These are phyloP conservation scores for Lucilia sericata DNA, from an alignment of 1,140 invertebrate species.

Conservation along the genomic window DNA sequence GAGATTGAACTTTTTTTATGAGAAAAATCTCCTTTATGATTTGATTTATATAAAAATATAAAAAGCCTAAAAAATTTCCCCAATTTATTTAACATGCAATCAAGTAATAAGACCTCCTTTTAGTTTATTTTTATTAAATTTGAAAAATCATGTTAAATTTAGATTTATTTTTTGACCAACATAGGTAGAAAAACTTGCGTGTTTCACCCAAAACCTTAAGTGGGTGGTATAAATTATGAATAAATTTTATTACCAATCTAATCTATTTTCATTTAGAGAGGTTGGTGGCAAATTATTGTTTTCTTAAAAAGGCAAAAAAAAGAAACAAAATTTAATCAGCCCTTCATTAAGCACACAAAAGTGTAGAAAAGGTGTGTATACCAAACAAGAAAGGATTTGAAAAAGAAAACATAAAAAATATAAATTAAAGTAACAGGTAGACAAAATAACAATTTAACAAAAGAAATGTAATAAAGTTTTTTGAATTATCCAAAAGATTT, in stretches of 20 bases:
- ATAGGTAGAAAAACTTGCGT: background rate
- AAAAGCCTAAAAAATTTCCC: background rate
- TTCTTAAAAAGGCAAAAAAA: too few species aligned
- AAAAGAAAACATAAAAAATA: too few species aligned
- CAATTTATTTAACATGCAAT: background rate
- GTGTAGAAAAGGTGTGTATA: too few species aligned
- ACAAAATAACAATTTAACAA: too few species aligned
- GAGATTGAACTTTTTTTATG: too few species aligned
- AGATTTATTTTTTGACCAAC: background rate
- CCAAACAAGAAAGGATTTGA: too few species aligned
- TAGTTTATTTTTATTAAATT: background rate
- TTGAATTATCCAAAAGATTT: too few species aligned
- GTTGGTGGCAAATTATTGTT: background rate
- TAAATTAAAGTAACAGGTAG: too few species aligned
- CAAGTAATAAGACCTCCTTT: background rate
- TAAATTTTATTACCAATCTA: constrained; percentile 27
- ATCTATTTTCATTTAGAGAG: background rate
- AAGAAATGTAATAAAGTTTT: too few species aligned
- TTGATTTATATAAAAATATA: background rate
- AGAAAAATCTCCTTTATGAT: too few species aligned
- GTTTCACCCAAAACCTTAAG: background rate
- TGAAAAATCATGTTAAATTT: background rate
- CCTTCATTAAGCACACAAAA: too few species aligned
- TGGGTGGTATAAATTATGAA: constrained; percentile 33
- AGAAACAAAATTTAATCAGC: too few species aligned